Conservation (phyloP, 2,113 vertebrate genomes). For the Paramisgurnus dabryanus region DNA sequence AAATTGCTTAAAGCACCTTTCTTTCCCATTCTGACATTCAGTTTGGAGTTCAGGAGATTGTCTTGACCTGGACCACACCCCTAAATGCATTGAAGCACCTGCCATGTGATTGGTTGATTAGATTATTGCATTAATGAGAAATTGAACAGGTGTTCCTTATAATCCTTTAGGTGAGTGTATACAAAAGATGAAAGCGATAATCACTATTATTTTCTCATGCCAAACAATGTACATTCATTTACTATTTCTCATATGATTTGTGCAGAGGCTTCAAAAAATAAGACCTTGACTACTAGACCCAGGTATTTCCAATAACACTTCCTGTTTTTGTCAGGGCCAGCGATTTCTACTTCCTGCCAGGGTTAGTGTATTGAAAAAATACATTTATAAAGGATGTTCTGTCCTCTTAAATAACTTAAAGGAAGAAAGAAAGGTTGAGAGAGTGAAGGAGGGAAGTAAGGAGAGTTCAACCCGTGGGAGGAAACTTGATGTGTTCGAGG, state of each 20-base stretch:
- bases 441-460: neutral
- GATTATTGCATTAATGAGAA: no score
- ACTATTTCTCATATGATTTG: neutral
- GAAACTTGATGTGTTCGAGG: conserved; percentile 35
- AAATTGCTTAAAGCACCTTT: no score
- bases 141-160: no score
- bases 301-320: neutral
- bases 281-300: neutral
- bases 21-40: no score
- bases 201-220: neutral
- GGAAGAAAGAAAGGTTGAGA: neutral
- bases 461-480: conserved; percentile 37
- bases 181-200: neutral
- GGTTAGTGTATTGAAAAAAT: neutral
- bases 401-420: conserved; percentile 21
- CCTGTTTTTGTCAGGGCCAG: conserved; percentile 1
- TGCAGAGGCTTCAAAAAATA: neutral
- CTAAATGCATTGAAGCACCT: no score
- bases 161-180: no score
- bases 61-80: no score
- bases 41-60: no score
- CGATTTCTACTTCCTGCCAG: conserved; percentile 1
- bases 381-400: conserved; percentile 25
- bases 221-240: neutral
- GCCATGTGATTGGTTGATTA: no score